Evolutionary conservation across 2,113 vertebrate species (phyloP).

Genomic region (Syngnathus scovelli): DNA sequence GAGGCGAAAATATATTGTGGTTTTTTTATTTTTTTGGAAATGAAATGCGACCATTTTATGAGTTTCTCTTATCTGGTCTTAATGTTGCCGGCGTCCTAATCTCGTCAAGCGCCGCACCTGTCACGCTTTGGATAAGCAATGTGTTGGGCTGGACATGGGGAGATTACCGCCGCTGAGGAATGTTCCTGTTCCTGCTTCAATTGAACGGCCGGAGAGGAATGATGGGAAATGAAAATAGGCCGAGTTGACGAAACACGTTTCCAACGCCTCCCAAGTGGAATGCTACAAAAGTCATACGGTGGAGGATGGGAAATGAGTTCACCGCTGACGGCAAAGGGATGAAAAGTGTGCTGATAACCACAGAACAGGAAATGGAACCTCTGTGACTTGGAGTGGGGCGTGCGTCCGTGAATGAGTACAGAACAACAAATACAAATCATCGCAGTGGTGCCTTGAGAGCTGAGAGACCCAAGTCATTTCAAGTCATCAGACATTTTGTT

Average conservation of each 20-base stretch:
- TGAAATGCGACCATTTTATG: constrained; percentile 65
- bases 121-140: constrained; percentile 49
- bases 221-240: constrained; percentile 15
- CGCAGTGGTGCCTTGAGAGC: no score
- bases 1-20: constrained; percentile 19
- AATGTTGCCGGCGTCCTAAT: constrained; percentile 45
- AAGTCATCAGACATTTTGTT: no score
- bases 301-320: neutral
- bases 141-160: constrained; percentile 22
- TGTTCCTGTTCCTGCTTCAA: constrained; percentile 22
- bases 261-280: neutral
- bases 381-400: neutral
- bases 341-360: no score
- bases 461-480: no score
- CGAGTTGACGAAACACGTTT: neutral
- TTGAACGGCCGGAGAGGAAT: constrained; percentile 18
- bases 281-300: neutral
- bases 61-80: constrained; percentile 63
- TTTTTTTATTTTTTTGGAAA: constrained; percentile 65
- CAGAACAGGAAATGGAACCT: neutral
- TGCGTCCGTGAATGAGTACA: no score
- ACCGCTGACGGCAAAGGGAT: no score
- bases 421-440: neutral
- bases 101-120: constrained; percentile 18
- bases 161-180: constrained; percentile 27